These are phyloP conservation scores for Mirza zaza DNA, from an alignment of 2,113 vertebrate species.

Conservation along the genomic window DNA sequence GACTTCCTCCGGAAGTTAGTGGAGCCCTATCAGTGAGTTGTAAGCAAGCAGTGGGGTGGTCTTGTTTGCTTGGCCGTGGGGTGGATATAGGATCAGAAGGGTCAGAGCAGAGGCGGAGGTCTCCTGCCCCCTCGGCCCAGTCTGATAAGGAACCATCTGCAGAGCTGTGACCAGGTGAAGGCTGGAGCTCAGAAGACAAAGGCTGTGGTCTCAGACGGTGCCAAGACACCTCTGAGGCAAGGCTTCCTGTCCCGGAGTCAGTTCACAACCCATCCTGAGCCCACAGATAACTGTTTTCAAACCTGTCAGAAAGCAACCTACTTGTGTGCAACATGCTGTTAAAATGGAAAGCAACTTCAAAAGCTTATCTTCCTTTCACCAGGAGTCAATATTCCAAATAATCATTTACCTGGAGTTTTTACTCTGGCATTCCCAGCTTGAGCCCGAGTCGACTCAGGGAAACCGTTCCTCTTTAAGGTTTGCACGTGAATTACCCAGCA, in stretches of 20 bases:
- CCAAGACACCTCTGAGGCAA: background rate
- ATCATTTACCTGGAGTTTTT: conserved; percentile 13
- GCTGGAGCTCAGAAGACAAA: background rate
- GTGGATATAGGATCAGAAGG: background rate
- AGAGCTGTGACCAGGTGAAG: background rate
- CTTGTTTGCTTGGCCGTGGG: background rate
- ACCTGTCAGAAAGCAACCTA: background rate
- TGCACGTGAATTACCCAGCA: background rate
- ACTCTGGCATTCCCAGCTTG: background rate
- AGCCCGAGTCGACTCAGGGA: background rate
- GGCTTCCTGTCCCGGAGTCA: background rate
- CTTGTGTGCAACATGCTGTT: rapidly evolving
- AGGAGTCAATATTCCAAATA: background rate
- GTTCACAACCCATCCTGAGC: background rate
- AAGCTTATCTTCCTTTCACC: background rate
- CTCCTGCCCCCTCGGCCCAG: background rate
- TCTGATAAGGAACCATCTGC: too few species aligned
- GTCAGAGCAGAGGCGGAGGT: background rate
- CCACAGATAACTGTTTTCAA: background rate
- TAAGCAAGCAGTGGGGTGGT: background rate
- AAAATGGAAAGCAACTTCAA: conserved; percentile 23
- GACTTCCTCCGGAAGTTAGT: background rate
- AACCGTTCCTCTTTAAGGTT: background rate
- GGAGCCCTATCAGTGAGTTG: background rate
- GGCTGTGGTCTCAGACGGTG: background rate